Percentiles rank a stretch among this genome's conserved stretches.
phyloP scores from a whole-genome alignment of 2,797 vertebrate species.

The Prionace glauca region DNA sequence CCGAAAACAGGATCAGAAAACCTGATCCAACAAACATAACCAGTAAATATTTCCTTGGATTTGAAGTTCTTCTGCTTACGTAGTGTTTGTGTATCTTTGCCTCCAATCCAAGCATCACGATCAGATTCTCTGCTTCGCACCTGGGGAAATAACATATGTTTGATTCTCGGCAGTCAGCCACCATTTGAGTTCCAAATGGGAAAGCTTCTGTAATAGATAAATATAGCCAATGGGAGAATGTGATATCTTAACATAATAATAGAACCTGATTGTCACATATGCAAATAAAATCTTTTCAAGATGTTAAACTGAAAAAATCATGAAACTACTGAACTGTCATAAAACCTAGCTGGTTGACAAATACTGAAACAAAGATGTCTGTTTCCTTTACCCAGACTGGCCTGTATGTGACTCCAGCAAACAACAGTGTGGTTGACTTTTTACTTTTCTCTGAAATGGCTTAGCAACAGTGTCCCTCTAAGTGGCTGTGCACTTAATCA shows the following conservation, averaged over 20 bases:
- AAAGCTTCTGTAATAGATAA: not conserved
- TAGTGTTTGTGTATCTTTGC: conserved; percentile 75
- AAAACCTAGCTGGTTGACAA: too few relatives aligned
- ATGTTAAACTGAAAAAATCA: not conserved
- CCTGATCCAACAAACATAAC: conserved; percentile 49
- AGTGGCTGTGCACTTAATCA: too few relatives aligned
- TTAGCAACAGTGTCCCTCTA: too few relatives aligned
- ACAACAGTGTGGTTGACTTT: too few relatives aligned
- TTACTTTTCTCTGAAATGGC: too few relatives aligned
- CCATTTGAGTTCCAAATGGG: not conserved
- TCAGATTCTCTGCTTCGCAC: conserved; percentile 82
- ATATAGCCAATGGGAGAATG: not conserved
- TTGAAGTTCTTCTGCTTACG: conserved; percentile 76
- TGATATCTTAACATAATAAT: not conserved
- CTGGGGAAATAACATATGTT: conserved; percentile 50
- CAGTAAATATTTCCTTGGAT: conserved; percentile 49
- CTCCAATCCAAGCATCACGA: conserved; percentile 80
- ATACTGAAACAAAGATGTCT: too few relatives aligned
- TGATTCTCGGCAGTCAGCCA: not conserved
- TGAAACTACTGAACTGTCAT: too few relatives aligned
- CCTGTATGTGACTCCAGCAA: too few relatives aligned
- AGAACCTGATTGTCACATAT: too few relatives aligned
- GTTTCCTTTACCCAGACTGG: too few relatives aligned
- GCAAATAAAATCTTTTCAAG: not conserved
- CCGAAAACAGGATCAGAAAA: conserved; percentile 52